These are phyloP conservation scores for Caenorhabditis brenneri DNA, from an alignment of 1,140 invertebrate species.

Conservation along the genomic window DNA sequence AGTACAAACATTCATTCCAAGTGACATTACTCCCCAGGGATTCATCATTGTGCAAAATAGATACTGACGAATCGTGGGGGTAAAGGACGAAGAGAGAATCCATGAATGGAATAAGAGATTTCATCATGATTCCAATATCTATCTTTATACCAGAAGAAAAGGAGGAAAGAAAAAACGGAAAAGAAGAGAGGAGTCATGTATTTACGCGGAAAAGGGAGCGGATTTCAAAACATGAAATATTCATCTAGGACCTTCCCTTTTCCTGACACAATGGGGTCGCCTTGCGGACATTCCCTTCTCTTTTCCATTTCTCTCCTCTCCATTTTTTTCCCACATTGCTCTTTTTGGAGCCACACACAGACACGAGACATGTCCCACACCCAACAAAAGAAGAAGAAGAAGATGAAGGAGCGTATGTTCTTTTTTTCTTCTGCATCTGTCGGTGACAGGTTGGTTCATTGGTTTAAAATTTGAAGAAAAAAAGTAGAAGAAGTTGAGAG, in stretches of 20 bases:
- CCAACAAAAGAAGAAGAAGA: neutral
- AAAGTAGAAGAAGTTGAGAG: neutral
- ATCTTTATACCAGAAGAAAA: slow-evolving; percentile 12
- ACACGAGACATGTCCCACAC: neutral
- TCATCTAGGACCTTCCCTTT: slow-evolving; percentile 36
- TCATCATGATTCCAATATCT: slow-evolving; percentile 26
- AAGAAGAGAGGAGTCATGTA: slow-evolving; percentile 9
- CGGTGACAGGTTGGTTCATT: slow-evolving; percentile 1
- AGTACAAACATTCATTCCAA: neutral
- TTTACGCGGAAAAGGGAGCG: slow-evolving; percentile 41
- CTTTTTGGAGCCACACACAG: slow-evolving; percentile 32
- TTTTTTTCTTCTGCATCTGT: neutral
- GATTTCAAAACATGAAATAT: slow-evolving; percentile 44
- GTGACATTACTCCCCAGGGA: slow-evolving; percentile 9
- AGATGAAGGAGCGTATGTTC: neutral
- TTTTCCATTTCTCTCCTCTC: neutral
- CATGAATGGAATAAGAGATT: neutral
- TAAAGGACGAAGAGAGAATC: neutral
- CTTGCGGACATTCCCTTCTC: slow-evolving; percentile 11
- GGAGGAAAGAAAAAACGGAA: neutral
- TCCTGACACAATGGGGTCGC: slow-evolving; percentile 42
- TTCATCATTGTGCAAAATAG: slow-evolving; percentile 24
- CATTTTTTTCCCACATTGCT: slow-evolving; percentile 30
- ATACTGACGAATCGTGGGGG: neutral
- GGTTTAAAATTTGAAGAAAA: neutral